Evolutionary conservation across 64 coral and sea anemone species (phyloP).

Genomic region (Anthopleura sola): DNA sequence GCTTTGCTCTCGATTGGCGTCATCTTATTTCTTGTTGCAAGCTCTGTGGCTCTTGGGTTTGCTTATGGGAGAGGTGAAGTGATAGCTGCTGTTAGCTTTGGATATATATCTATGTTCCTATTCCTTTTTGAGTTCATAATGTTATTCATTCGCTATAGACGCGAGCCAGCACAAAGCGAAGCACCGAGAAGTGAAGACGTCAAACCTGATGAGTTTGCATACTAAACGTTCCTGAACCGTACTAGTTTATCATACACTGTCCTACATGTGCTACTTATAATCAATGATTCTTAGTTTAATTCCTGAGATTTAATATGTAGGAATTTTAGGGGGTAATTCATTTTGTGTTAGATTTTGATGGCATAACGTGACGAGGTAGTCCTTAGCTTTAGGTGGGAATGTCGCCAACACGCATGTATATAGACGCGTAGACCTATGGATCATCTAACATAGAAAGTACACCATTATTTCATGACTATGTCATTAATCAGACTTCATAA

Average conservation of each 20-base stretch:
- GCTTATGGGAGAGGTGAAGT: background rate
- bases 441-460: too few relatives aligned
- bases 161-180: background rate
- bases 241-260: background rate
- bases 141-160: constrained; percentile 1
- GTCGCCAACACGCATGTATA: too few relatives aligned
- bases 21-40: constrained; percentile 9
- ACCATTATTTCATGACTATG: too few relatives aligned
- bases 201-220: constrained; percentile 21
- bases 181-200: background rate
- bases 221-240: background rate
- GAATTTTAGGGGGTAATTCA: background rate
- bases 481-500: too few relatives aligned
- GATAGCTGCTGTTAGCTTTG: constrained; percentile 5
- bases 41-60: constrained; percentile 14
- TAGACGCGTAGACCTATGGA: too few relatives aligned
- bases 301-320: background rate
- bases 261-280: background rate
- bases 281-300: background rate
- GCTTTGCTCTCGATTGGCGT: background rate
- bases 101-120: constrained; percentile 23
- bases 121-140: background rate
- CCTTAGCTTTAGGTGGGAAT: too few relatives aligned
- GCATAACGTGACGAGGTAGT: too few relatives aligned
- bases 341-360: too few relatives aligned